These are phyloP conservation scores for Euschistus heros DNA, from an alignment of 1,140 invertebrate genomes.

Conservation along the genomic window DNA sequence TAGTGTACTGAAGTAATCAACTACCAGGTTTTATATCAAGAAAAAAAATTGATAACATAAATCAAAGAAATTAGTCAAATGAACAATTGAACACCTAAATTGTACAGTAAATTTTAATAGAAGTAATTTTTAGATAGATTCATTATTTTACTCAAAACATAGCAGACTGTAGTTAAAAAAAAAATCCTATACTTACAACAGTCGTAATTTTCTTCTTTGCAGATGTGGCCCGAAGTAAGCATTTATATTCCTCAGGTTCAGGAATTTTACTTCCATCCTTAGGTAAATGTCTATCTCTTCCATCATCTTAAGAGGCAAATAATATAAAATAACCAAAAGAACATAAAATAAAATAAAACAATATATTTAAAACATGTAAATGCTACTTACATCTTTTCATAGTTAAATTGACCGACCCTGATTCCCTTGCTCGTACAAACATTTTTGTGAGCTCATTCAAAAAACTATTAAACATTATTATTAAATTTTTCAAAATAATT, in stretches of 20 bases:
- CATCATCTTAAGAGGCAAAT: conserved; percentile 52
- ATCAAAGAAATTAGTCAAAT: no score
- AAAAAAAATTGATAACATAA: no score
- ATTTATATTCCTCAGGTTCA: conserved; percentile 55
- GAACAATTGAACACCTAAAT: no score
- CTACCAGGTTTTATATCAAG: no score
- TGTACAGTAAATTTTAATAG: no score
- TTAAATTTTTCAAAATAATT: not conserved
- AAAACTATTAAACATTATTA: conserved; percentile 44
- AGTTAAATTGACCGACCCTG: conserved; percentile 52
- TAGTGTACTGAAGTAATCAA: no score
- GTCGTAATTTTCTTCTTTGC: conserved; percentile 69
- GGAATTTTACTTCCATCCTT: conserved; percentile 43
- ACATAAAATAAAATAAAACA: conserved; percentile 8
- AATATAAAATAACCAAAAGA: conserved; percentile 23
- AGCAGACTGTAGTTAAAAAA: no score
- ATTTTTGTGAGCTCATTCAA: conserved; percentile 50
- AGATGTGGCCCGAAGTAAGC: conserved; percentile 56
- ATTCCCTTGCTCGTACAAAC: conserved; percentile 50
- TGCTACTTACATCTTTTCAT: conserved; percentile 55
- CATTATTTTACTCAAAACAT: no score
- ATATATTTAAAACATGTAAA: no score
- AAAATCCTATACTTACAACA: conserved; percentile 43
- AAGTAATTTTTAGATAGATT: conserved; percentile 15
- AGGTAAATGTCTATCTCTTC: conserved; percentile 55